Percentiles rank a stretch among this genome's conserved stretches.
Conservation (phyloP, 2,888 invertebrate genomes). For the Nephrocerus scutellatus region DNA sequence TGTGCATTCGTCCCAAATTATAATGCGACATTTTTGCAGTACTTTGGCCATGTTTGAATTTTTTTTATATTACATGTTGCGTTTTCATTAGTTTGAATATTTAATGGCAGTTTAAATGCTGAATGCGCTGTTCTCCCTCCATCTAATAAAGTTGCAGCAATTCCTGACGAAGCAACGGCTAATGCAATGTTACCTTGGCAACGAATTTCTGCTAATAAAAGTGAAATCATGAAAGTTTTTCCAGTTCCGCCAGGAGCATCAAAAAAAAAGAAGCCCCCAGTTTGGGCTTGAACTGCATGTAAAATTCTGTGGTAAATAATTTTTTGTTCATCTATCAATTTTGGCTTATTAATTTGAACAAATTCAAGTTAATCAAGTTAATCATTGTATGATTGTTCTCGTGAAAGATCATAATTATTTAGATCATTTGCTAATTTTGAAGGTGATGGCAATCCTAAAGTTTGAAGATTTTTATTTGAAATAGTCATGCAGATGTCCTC, state of each 20-base stretch:
- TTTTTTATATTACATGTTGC: too few relatives aligned
- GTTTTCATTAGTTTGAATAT: not conserved
- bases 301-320: not conserved
- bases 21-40: conserved; percentile 6
- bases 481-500: not conserved
- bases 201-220: conserved; percentile 33
- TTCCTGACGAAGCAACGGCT: conserved; percentile 42
- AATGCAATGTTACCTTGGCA: too few relatives aligned
- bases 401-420: not conserved
- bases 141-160: conserved; percentile 40
- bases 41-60: conserved; percentile 20
- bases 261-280: not conserved
- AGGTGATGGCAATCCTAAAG: not conserved
- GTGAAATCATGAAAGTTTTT: conserved; percentile 39
- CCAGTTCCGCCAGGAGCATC: too few relatives aligned
- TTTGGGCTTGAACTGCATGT: conserved; percentile 10
- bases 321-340: too few relatives aligned
- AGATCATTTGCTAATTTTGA: not conserved
- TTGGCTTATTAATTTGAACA: not conserved
- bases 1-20: too few relatives aligned
- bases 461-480: not conserved
- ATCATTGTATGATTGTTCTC: not conserved
- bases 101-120: too few relatives aligned
- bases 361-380: not conserved
- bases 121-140: conserved; percentile 30